Evolutionary conservation across 2,113 vertebrate genomes (phyloP), one percentile per base, ranked within the genome.

Genomic region (Tetrax tetrax): DNA sequence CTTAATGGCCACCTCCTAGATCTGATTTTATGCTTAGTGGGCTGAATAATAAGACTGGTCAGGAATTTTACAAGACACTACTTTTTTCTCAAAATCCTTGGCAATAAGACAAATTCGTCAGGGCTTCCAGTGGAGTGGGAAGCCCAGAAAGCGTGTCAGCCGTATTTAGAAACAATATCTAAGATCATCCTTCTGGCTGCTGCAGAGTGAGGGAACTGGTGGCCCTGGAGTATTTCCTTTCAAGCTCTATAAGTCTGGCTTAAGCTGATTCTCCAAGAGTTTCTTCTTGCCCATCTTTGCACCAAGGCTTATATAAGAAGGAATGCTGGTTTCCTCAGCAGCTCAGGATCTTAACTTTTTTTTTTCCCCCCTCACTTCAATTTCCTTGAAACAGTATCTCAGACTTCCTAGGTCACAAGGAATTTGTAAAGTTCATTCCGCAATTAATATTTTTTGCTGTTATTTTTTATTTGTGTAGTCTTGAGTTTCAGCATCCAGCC

Each of bases 11-110:
- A 92, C 61, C 56, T 89, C 60, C 72, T 75, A 64, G 51, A 65
- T 76, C 89, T 93, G 72, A 96, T 96, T 90, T 95, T 95, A 95
- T 71, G 94, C 92, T 93, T 87, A 92, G 38, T 87, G 83, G 54
- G 53, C 83, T 87, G 86, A 93, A 82, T 93, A 90, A 89, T 91
- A 93, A 89, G 71, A 75, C 59, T 83, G 69, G 80, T 81, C 72
- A 81, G 64, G 80, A 96, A 83, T 92, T 95, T 93, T 77, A 87
- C 29, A 84, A 77, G 72, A 59, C 33, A 2, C 65, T 61, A 4
- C 85, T 71, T 77, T 75, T 70, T 80, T 41, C 37, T 74, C 31
- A 63, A 93, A 79, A 87, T 89, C 48, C 60, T 92, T 89, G 69
- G 43, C 65, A 95, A 91, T 66, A 72, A 56, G 37, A 81, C 37